A percentile compares a stretch with the other conserved stretches of the same genome.
Evolutionary conservation across 2,797 vertebrate genomes (phyloP).

Genomic region (Phrynocephalus guinanensis): DNA sequence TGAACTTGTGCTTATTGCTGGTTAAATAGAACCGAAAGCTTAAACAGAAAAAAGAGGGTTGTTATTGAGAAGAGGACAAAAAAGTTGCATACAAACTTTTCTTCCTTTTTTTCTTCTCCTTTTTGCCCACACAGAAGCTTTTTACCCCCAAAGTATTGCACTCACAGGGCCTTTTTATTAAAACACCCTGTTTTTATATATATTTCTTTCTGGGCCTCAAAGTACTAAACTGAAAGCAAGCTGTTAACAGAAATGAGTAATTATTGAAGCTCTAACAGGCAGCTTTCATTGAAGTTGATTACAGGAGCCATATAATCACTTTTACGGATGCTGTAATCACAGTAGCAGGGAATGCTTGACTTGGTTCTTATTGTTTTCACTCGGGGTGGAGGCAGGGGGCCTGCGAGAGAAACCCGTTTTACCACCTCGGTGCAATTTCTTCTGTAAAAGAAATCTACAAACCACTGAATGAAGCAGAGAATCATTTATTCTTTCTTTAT

Average conservation of each 20-base stretch:
- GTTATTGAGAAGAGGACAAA: slow-evolving; percentile 81
- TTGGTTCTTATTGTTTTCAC: slow-evolving; percentile 86
- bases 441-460: slow-evolving; percentile 83
- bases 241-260: slow-evolving; percentile 90
- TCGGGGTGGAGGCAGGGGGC: slow-evolving; percentile 85
- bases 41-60: slow-evolving; percentile 72
- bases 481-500: slow-evolving; percentile 86
- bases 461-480: slow-evolving; percentile 83
- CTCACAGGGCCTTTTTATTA: slow-evolving; percentile 82
- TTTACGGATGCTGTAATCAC: slow-evolving; percentile 88
- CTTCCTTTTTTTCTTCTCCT: slow-evolving; percentile 54
- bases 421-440: slow-evolving; percentile 82
- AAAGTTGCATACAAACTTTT: slow-evolving; percentile 82
- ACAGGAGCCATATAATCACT: slow-evolving; percentile 88
- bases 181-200: slow-evolving; percentile 66
- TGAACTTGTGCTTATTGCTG: slow-evolving; percentile 84
- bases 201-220: slow-evolving; percentile 77
- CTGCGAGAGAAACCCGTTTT: slow-evolving; percentile 79
- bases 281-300: slow-evolving; percentile 89
- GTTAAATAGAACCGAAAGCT: slow-evolving; percentile 80
- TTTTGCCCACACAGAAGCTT: slow-evolving; percentile 85
- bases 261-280: slow-evolving; percentile 89
- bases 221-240: slow-evolving; percentile 86
- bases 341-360: slow-evolving; percentile 87
- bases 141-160: slow-evolving; percentile 78